phyloP scores from a whole-genome alignment of 2,113 vertebrate species.

The Cryptomyrus ogoouensis region DNA sequence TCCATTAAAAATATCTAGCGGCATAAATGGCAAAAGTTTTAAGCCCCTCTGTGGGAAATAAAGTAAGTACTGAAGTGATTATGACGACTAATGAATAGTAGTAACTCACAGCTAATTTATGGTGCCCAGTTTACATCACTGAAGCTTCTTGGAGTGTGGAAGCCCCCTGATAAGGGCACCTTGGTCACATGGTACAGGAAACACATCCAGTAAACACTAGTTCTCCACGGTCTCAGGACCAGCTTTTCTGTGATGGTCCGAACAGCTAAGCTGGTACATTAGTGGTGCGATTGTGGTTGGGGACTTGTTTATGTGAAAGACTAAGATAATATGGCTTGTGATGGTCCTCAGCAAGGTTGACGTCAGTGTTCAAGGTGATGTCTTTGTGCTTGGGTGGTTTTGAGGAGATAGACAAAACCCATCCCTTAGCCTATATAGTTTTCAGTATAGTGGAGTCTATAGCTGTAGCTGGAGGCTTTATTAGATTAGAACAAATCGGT shows the following conservation, averaged over 20 bases:
- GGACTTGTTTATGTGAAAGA: not conserved
- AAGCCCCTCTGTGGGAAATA: not conserved
- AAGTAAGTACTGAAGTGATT: not conserved
- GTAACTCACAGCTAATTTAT: not conserved
- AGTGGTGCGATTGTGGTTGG: not conserved
- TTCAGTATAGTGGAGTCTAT: not conserved
- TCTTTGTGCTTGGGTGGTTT: not conserved
- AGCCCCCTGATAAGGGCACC: not conserved
- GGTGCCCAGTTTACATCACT: not conserved
- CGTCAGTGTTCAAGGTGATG: not conserved
- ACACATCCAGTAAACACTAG: not conserved
- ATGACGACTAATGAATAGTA: not conserved
- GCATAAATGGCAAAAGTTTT: not conserved
- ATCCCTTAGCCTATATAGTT: not conserved
- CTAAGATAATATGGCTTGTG: not conserved
- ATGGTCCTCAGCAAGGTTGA: not conserved
- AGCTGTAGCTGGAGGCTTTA: not conserved
- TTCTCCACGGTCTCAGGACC: not conserved
- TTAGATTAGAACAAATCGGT: not conserved
- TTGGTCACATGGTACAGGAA: not conserved
- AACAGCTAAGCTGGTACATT: not conserved
- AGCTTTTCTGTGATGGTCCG: not conserved
- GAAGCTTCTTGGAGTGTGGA: not conserved
- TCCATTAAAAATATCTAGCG: not conserved
- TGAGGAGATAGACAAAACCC: not conserved